These are phyloP conservation scores for Nebria ingens DNA, from an alignment of 1,140 invertebrate species.

Conservation along the genomic window DNA sequence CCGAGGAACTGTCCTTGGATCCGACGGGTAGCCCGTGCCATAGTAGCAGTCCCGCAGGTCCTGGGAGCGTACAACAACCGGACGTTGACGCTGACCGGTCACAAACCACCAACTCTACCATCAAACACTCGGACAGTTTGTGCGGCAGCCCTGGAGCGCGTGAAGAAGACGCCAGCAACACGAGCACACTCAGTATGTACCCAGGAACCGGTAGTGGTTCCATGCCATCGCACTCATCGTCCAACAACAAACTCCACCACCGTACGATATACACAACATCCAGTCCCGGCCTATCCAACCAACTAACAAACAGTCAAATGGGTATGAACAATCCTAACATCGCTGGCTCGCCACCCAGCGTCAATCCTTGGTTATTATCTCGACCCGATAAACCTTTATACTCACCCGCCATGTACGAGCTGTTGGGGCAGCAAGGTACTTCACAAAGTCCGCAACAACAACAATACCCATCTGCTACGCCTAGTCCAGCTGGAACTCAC, in stretches of 20 bases:
- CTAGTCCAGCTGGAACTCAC: slow-evolving; percentile 41
- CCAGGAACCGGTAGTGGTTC: slow-evolving; percentile 24
- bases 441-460: slow-evolving; percentile 34
- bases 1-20: slow-evolving; percentile 62
- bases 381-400: slow-evolving; percentile 41
- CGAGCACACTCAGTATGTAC: slow-evolving; percentile 55
- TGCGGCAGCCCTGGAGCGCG: slow-evolving; percentile 37
- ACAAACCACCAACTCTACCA: slow-evolving; percentile 33
- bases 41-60: slow-evolving; percentile 29
- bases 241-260: slow-evolving; percentile 32
- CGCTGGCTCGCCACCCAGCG: slow-evolving; percentile 29
- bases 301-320: slow-evolving; percentile 24
- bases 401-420: slow-evolving; percentile 41
- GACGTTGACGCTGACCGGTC: neutral
- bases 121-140: slow-evolving; percentile 41
- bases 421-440: slow-evolving; percentile 35
- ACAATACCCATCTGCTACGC: slow-evolving; percentile 39
- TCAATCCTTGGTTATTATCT: slow-evolving; percentile 39
- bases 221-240: slow-evolving; percentile 28
- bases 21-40: slow-evolving; percentile 35
- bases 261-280: slow-evolving; percentile 28
- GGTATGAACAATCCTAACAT: slow-evolving; percentile 22
- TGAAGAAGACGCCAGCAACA: slow-evolving; percentile 62
- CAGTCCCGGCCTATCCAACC: slow-evolving; percentile 25
- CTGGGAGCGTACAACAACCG: slow-evolving; percentile 16